A percentile compares a stretch with the other conserved stretches of the same genome.
Conservation (phyloP, 2,113 vertebrate genomes). For the Sminthopsis crassicaudata region DNA sequence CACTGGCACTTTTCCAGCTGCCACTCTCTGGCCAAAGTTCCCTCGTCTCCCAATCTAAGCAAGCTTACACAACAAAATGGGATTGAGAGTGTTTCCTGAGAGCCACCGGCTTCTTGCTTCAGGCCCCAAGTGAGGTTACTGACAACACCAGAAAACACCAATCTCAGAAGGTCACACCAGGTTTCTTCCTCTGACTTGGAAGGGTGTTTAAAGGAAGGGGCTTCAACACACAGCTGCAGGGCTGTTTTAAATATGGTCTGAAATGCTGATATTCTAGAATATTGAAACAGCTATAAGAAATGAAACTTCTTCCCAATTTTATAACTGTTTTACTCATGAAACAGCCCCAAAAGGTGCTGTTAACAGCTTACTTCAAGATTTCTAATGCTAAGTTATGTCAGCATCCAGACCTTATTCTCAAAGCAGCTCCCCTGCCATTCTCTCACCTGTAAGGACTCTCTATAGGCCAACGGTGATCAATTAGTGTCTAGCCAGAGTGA, state of each 20-base stretch:
- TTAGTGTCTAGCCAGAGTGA: not conserved
- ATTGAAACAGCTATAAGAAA: not conserved
- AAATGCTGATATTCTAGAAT: not conserved
- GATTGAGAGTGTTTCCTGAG: not conserved
- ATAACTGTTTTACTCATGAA: rapidly evolving
- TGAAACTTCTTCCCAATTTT: not conserved
- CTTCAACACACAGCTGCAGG: not conserved
- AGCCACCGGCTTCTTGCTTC: not conserved
- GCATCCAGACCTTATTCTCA: not conserved
- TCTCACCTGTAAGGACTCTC: not conserved
- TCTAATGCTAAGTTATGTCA: slow-evolving; percentile 1
- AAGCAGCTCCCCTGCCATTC: not conserved
- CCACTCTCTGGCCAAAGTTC: not conserved
- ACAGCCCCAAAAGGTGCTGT: not conserved
- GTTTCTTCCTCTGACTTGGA: not conserved
- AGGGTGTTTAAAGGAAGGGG: too few relatives aligned
- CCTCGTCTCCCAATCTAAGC: not conserved
- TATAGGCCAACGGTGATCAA: not conserved
- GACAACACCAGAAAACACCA: not conserved
- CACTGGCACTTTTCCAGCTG: too few relatives aligned
- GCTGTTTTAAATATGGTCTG: not conserved
- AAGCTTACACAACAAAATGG: not conserved
- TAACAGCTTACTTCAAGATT: not conserved
- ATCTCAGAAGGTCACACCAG: not conserved
- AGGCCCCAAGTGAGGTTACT: not conserved